Evolutionary conservation across 1,140 invertebrate species (phyloP), one percentile per base, ranked within the genome.

Genomic region (Ceratina australensis): DNA sequence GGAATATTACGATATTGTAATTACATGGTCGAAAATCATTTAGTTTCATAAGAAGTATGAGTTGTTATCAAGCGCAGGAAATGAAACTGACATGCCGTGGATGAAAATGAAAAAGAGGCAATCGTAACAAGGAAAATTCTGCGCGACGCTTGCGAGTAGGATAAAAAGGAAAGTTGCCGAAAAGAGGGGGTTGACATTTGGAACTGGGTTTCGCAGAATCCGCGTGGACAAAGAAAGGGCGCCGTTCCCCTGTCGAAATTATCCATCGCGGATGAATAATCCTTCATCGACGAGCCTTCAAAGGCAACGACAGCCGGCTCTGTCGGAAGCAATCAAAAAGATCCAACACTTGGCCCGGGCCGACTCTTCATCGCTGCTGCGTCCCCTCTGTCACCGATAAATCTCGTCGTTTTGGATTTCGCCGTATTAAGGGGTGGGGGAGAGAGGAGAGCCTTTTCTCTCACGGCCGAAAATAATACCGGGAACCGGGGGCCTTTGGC

Each of bases 401-500:
- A 79, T 75, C 64, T 80, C 71, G 64, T 85, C 74, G 71, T 82
- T 85, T 84, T 82, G 82, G 85, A 86, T 85, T 87, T 85, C 85
- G 86, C 33, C 76, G 83, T 87, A 87, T 78, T 66, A 82, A 75
- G 56, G 75, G 59, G 18, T 13, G 24, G 0, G 4, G 12, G 0
- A n/a, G 28, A 18, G 28, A 12, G 18, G 3, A 69, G 72, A 79
- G 74, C 69, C 82, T 87, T 83, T 82, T 85, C 81, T 85, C 83
- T 85, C 80, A 83, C 56, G 78, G 63, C 75, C 79, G 82, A 79
- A 79, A 82, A 82, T 85, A 83, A 88, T 88, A 88, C 87, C 87
- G 78, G 77, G 88, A 88, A 89, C 68, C 10, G 69, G 65, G 78
- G 69, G 52, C 79, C 87, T 89, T 89, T 89, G 87, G 79, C 85